Conservation (phyloP, 1,140 invertebrate species). For the Elysia chlorotica region DNA sequence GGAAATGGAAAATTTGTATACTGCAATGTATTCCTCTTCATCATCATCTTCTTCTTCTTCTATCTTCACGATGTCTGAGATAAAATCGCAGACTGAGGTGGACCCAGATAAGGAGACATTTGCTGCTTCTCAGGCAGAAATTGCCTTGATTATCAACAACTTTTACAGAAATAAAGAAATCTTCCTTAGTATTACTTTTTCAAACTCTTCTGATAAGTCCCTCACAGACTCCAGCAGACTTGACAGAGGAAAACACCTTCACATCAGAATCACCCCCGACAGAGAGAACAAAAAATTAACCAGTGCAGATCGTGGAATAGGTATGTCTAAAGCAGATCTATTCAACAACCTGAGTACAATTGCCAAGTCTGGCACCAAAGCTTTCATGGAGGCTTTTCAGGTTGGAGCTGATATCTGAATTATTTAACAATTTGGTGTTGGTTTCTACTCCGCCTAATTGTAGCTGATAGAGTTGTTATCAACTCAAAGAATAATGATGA, state of each 20-base stretch:
- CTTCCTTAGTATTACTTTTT: conserved; percentile 95
- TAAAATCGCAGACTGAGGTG: conserved; percentile 37
- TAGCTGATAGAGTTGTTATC: conserved; percentile 69
- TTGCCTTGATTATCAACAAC: conserved; percentile 99
- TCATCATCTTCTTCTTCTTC: no score
- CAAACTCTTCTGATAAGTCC: conserved; percentile 88
- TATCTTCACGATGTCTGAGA: conserved; percentile 54
- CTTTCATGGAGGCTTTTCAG: conserved; percentile 80
- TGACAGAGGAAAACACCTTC: conserved; percentile 83
- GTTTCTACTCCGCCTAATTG: conserved; percentile 96
- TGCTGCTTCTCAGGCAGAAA: conserved; percentile 92
- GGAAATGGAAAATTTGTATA: no score
- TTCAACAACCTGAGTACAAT: conserved; percentile 98
- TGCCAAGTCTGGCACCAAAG: conserved; percentile 98
- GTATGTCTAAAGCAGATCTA: conserved; percentile 95
- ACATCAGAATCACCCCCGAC: conserved; percentile 90
- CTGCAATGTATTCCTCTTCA: no score
- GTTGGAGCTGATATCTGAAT: conserved; percentile 58
- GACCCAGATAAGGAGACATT: conserved; percentile 67
- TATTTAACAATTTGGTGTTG: conserved; percentile 90
- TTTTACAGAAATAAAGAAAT: conserved; percentile 99
- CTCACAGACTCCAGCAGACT: conserved; percentile 85
- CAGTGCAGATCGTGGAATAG: conserved; percentile 96
- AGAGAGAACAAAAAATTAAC: conserved; percentile 93
- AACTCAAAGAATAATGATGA: conserved; percentile 96